These are phyloP conservation scores for Psilanteris sp. DNA, from an alignment of 1,140 invertebrate genomes.

Conservation along the genomic window DNA sequence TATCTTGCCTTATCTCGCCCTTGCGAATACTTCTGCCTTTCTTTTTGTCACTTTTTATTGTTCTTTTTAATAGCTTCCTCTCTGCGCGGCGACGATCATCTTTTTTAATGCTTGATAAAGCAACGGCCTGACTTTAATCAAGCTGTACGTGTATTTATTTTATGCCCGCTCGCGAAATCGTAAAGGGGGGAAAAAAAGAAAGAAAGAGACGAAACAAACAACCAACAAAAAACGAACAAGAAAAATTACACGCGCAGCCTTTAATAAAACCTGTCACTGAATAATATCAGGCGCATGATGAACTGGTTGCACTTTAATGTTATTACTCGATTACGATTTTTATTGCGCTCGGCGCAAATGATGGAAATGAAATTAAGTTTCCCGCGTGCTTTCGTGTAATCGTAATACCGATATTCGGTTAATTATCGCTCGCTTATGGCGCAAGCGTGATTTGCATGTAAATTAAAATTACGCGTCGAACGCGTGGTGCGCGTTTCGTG, in stretches of 20 bases:
- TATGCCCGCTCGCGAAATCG: conserved; percentile 5
- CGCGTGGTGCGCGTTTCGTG: too few species aligned
- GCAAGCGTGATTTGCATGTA: background rate
- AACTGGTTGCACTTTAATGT: conserved; percentile 6
- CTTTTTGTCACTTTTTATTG: conserved; percentile 15
- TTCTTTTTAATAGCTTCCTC: conserved; percentile 27
- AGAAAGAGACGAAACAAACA: too few species aligned
- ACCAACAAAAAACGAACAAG: too few species aligned
- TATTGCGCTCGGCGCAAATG: background rate
- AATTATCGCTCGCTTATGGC: conserved; percentile 3
- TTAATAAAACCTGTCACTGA: conserved; percentile 12
- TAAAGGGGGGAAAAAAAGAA: too few species aligned
- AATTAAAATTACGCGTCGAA: background rate
- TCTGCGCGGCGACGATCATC: conserved; percentile 9
- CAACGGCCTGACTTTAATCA: conserved; percentile 18
- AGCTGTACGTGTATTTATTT: conserved; percentile 3
- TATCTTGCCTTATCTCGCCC: conserved; percentile 62
- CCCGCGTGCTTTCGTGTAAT: background rate
- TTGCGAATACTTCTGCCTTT: conserved; percentile 39
- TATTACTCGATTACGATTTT: conserved; percentile 2
- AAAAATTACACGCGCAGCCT: background rate
- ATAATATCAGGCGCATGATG: conserved; percentile 8
- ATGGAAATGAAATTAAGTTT: conserved; percentile 1
- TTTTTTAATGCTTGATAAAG: conserved; percentile 12
- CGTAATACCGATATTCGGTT: background rate